Evolutionary conservation across 2,888 invertebrate genomes (phyloP).

Genomic region (Brachyptera risi): DNA sequence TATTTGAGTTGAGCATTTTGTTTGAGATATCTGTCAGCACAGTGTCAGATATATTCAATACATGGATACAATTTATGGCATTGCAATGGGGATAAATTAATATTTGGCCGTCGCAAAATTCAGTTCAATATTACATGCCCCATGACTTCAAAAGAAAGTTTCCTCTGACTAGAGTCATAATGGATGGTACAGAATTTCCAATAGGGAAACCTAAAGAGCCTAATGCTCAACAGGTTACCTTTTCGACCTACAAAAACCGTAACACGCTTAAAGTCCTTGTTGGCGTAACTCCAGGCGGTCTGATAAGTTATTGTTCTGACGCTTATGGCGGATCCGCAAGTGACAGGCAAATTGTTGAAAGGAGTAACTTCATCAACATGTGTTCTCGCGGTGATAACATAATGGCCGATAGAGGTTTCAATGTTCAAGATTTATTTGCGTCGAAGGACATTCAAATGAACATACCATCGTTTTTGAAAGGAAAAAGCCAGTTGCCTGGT

Average conservation of each 20-base stretch:
- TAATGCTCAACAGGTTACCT: conserved; percentile 26
- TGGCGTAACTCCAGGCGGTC: conserved; percentile 33
- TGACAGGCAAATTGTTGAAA: conserved; percentile 36
- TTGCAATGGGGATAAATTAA: conserved; percentile 30
- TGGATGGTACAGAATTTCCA: conserved; percentile 27
- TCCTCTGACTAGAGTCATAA: conserved; percentile 33
- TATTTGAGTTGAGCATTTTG: conserved; percentile 27
- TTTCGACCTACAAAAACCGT: conserved; percentile 34
- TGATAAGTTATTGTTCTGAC: conserved; percentile 31
- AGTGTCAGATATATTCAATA: conserved; percentile 32
- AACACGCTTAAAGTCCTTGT: conserved; percentile 34
- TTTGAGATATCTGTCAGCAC: conserved; percentile 29
- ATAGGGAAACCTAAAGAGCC: conserved; percentile 26
- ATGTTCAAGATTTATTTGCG: conserved; percentile 35
- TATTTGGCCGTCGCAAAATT: conserved; percentile 32
- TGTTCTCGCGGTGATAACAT: conserved; percentile 33
- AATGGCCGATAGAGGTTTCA: conserved; percentile 36
- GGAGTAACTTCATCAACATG: conserved; percentile 28
- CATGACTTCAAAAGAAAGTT: conserved; percentile 31
- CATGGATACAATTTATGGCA: conserved; percentile 33
- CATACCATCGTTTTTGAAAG: conserved; percentile 30
- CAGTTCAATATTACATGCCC: conserved; percentile 33
- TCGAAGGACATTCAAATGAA: conserved; percentile 32
- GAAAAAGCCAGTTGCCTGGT: conserved; percentile 26
- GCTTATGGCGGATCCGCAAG: conserved; percentile 34